A percentile compares a stretch with the other conserved stretches of the same genome.
Evolutionary conservation across 1,140 invertebrate species (phyloP).

Genomic region (Panagrolaimus sp.): DNA sequence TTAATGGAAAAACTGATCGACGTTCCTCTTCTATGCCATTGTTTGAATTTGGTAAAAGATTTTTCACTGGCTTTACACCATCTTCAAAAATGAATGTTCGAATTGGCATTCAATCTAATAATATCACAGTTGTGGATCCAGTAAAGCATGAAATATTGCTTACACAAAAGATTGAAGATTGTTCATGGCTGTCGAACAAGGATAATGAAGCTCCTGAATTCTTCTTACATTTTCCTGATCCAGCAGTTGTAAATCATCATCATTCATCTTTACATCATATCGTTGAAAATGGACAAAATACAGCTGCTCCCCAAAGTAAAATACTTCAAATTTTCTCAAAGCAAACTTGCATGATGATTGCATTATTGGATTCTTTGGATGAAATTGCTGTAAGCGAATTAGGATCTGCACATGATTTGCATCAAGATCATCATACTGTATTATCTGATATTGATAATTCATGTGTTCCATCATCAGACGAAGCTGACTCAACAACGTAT

Average conservation of each 20-base stretch:
- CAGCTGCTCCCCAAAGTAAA: no score
- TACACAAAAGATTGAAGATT: slow-evolving; percentile 27
- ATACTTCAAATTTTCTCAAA: no score
- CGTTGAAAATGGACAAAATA: no score
- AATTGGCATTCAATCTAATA: slow-evolving; percentile 42
- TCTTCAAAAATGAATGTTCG: slow-evolving; percentile 16
- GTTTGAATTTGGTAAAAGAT: slow-evolving; percentile 10
- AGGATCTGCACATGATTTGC: no score
- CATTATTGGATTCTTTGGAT: neutral
- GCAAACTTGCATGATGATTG: neutral
- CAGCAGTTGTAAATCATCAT: slow-evolving; percentile 7
- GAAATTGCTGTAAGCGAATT: no score
- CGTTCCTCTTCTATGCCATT: slow-evolving; percentile 8
- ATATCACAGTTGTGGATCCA: slow-evolving; percentile 38
- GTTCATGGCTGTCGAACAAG: slow-evolving; percentile 22
- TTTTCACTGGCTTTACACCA: slow-evolving; percentile 19
- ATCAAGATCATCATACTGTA: no score
- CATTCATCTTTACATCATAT: neutral
- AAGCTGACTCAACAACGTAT: no score
- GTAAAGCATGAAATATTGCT: slow-evolving; percentile 31
- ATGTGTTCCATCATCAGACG: no score
- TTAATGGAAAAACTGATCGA: slow-evolving; percentile 35
- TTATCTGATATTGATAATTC: no score
- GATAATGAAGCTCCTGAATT: slow-evolving; percentile 23
- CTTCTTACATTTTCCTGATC: slow-evolving; percentile 30